Evolutionary conservation across 2,113 vertebrate genomes (phyloP).

Genomic region (Oceanites oceanicus): DNA sequence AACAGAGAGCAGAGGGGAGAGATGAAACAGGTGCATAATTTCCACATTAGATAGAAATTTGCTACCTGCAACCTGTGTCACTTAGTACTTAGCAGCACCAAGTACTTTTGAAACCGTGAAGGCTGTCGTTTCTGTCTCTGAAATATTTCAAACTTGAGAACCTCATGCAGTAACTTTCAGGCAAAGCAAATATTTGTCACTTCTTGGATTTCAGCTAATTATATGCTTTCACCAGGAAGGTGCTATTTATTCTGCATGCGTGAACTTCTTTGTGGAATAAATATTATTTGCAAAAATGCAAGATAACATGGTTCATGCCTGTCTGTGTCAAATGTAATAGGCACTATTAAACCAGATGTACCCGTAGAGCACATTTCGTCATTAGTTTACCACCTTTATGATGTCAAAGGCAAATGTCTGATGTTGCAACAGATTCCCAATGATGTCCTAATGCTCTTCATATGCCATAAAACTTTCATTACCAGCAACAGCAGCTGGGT

Average conservation of each 20-base stretch:
- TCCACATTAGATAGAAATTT: neutral
- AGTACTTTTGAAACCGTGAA: neutral
- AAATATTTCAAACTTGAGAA: constrained; percentile 29
- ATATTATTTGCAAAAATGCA: constrained; percentile 66
- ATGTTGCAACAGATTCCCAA: neutral
- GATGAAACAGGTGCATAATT: neutral
- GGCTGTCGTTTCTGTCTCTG: neutral
- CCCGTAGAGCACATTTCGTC: neutral
- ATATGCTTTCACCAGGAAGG: constrained; percentile 61
- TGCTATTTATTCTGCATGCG: constrained; percentile 67
- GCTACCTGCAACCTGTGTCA: neutral
- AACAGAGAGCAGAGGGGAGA: neutral
- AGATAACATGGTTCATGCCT: constrained; percentile 44
- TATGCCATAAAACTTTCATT: constrained; percentile 9
- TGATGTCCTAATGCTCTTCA: neutral
- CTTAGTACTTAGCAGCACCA: neutral
- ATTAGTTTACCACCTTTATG: constrained; percentile 16
- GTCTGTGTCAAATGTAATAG: constrained; percentile 43
- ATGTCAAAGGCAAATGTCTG: constrained; percentile 26
- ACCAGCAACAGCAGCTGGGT: neutral
- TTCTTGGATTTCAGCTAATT: constrained; percentile 71
- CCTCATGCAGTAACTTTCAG: constrained; percentile 47
- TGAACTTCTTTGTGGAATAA: constrained; percentile 67
- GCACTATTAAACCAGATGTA: constrained; percentile 33
- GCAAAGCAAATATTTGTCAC: constrained; percentile 59